Conservation (phyloP, 2,113 vertebrate genomes). For the Uria lomvia region DNA sequence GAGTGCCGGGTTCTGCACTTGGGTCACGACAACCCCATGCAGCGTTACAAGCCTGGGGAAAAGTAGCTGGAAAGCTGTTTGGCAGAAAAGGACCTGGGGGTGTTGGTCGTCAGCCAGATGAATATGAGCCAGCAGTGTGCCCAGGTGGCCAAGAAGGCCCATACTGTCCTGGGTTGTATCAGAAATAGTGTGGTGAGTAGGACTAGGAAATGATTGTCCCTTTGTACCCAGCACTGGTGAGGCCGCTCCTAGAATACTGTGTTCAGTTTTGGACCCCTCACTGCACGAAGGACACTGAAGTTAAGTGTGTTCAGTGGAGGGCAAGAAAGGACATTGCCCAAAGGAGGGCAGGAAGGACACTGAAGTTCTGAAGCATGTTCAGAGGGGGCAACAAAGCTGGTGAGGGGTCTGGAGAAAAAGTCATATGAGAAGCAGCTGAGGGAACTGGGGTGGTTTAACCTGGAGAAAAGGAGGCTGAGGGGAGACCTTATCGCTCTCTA, state of each 20-base stretch:
- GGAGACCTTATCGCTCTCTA: not conserved
- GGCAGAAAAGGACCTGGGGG: not conserved
- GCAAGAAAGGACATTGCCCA: not conserved
- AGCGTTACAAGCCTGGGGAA: not conserved
- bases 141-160: not conserved
- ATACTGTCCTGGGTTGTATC: not conserved
- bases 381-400: not conserved
- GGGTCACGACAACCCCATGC: not conserved
- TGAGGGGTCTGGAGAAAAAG: not conserved
- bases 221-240: not conserved
- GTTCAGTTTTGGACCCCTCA: not conserved
- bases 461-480: not conserved
- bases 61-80: not conserved
- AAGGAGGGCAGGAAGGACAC: not conserved
- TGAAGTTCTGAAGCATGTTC: not conserved
- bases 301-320: not conserved
- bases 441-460: not conserved
- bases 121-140: not conserved
- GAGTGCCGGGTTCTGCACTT: not conserved
- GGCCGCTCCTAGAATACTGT: not conserved
- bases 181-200: not conserved
- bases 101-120: not conserved
- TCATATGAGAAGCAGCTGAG: not conserved
- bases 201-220: not conserved
- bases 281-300: not conserved